phyloP scores from a whole-genome alignment of 2,888 invertebrate genomes.

The Standfussiana lucernea region DNA sequence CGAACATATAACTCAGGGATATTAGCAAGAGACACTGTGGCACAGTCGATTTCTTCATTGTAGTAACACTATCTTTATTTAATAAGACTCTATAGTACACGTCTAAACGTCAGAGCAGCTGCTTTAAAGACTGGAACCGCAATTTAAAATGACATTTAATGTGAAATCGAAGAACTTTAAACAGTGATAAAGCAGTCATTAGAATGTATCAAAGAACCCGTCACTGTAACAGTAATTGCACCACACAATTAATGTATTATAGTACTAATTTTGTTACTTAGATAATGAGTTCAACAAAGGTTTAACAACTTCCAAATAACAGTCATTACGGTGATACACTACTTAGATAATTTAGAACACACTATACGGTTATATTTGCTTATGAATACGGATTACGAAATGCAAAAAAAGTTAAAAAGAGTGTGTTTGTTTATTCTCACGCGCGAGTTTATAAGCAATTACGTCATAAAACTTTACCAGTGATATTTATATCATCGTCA shows the following conservation, averaged over 20 bases:
- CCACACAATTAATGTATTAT: background rate
- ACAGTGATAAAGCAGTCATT: conserved; percentile 3
- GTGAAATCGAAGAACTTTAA: background rate
- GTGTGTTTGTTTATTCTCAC: conserved; percentile 50
- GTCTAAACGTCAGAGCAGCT: background rate
- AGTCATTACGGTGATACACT: background rate
- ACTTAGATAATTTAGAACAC: background rate
- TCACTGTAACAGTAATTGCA: background rate
- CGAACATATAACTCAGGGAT: background rate
- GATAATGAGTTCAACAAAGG: background rate
- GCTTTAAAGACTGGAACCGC: background rate
- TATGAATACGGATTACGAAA: conserved; percentile 9
- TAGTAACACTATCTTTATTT: background rate
- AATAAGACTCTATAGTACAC: background rate
- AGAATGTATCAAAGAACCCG: conserved; percentile 1
- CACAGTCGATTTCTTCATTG: conserved; percentile 27
- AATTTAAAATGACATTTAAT: background rate
- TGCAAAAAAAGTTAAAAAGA: background rate
- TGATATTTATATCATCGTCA: conserved; percentile 41
- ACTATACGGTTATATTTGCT: background rate
- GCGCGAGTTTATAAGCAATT: conserved; percentile 26
- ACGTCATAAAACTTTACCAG: conserved; percentile 17
- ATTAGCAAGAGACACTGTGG: conserved; percentile 1
- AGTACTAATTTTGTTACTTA: background rate
- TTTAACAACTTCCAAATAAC: background rate